Evolutionary conservation across 2,113 vertebrate species (phyloP).

Genomic region (Macquaria ambigua): DNA sequence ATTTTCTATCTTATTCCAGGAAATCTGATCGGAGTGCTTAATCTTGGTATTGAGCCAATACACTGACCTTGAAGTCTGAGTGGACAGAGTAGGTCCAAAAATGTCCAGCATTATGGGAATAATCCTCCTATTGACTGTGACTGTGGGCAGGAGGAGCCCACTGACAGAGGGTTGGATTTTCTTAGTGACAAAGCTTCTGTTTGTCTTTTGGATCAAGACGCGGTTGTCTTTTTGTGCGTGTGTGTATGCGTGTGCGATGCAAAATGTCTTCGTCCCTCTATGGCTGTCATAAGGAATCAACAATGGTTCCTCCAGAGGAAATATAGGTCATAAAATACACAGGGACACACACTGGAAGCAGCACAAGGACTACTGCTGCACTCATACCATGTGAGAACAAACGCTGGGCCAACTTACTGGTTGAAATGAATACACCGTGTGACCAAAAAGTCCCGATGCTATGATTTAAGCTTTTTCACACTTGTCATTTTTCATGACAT

Average conservation of each 20-base stretch:
- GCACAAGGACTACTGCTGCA: not conserved
- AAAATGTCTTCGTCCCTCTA: slow-evolving; percentile 9
- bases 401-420: not conserved
- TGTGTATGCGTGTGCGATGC: not conserved
- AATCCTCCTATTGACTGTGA: slow-evolving; percentile 57
- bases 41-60: slow-evolving; percentile 21
- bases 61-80: slow-evolving; percentile 54
- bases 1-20: not conserved
- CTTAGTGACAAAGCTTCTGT: slow-evolving; percentile 61
- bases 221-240: slow-evolving; percentile 40
- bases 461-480: not conserved
- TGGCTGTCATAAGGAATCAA: slow-evolving; percentile 39
- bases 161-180: slow-evolving; percentile 46
- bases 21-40: slow-evolving; percentile 9
- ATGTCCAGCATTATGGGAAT: slow-evolving; percentile 54
- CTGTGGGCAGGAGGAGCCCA: slow-evolving; percentile 57
- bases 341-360: not conserved
- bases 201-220: slow-evolving; percentile 56
- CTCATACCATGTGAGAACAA: not conserved
- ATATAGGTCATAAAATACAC: slow-evolving; percentile 32
- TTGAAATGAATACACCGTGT: not conserved
- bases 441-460: not conserved
- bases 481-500: not conserved
- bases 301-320: not conserved
- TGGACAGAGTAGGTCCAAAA: slow-evolving; percentile 55